phyloP scores from a whole-genome alignment of 2,888 invertebrate species.

The Noctua pronuba region DNA sequence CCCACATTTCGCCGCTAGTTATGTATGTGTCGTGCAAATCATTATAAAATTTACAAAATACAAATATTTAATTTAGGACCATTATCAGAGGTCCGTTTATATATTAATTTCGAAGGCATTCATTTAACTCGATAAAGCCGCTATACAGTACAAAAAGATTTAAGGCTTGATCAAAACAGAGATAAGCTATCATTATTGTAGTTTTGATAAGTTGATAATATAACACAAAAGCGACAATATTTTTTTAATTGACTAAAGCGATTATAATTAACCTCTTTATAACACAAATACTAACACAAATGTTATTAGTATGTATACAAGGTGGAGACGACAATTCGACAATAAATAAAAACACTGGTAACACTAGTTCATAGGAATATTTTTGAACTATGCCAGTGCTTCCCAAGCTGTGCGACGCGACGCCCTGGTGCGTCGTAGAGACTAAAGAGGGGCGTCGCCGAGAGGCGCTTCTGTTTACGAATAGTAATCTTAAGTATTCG shows the following conservation, averaged over 20 bases:
- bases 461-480: too few species aligned
- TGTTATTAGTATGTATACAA: too few species aligned
- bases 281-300: too few species aligned
- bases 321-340: too few species aligned
- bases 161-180: neutral
- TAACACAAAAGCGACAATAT: neutral
- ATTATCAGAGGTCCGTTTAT: slow-evolving; percentile 28
- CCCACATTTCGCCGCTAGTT: neutral
- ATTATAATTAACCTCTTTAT: neutral
- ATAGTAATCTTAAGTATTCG: too few species aligned
- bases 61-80: neutral
- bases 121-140: neutral
- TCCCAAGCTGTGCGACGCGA: too few species aligned
- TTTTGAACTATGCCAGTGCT: too few species aligned
- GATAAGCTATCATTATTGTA: neutral
- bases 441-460: too few species aligned
- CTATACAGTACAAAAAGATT: neutral
- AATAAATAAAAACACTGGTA: too few species aligned
- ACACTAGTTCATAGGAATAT: too few species aligned
- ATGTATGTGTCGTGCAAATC: neutral
- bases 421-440: too few species aligned
- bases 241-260: neutral
- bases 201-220: neutral
- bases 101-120: neutral
- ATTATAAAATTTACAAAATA: neutral